Evolutionary conservation across 1,140 invertebrate genomes (phyloP), one percentile per base, ranked within the genome.

Genomic region (Tetraneura akinire): DNA sequence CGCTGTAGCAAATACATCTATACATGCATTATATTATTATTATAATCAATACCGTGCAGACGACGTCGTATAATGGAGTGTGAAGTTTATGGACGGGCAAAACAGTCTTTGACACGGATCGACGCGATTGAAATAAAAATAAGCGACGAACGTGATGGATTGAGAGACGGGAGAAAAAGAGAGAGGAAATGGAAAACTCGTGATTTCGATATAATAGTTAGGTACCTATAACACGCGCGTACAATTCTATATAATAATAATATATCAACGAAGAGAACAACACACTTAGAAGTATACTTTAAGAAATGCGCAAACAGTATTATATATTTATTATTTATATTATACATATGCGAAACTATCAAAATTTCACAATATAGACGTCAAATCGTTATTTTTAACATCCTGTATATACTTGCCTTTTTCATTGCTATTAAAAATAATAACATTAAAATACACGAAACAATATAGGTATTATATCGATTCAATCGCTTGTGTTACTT

Each of bases 1-100:
- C 32, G 8, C 8, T 16, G 64, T 23, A 68, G 47, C 64, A 23
- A 68, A 10, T 13, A 66, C 3, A 45, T n/a, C 55, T 57, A 57
- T 57, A 57, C 11, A 57, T 57, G 11, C 11, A 13, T 13, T 57
- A 6, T 14, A 57, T 57, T 45, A n/a, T 21, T 9, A 16, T 13
- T 51, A 45, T 49, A 74, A 74, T 74, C 49, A 55, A 74, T 74
- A 74, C n/a, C 51, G 26, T 51, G 26, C 71, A 57, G 71, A 74
- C 71, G 51, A 57, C 45, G 18, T 37, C 32, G 32, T 4, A 37
- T 74, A 74, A 74, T 74, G 71, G 51, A 74, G 26, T 57, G 71
- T 74, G 51, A 57, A 74, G 71, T 37, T 55, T 74, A 74, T 18
- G 49, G 70, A 74, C 42, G 51, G 51, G n/a, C 42, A 16, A 68